Base-by-base conservation (phyloP, 2,888 invertebrate genomes). In the Synanthedon formicaeformis region DNA sequence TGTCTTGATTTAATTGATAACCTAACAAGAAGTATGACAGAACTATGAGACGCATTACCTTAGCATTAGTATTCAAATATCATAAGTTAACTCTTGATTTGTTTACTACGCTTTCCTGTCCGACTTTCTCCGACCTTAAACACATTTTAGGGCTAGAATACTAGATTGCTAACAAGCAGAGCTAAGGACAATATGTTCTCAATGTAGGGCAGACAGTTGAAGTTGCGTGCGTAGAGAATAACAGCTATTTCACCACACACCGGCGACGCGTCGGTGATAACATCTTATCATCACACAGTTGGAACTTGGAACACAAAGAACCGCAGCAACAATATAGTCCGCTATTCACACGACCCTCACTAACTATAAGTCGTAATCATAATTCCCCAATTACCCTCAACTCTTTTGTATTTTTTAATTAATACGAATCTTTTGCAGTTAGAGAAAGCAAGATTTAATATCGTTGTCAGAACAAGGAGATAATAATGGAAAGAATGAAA, bases 141-240 rank as follows among this genome's bases (percentile, higher is more conserved):
- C 34, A 34, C 10, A 34, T 34, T 34, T 34, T 34, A 34, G 34
- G 34, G 34, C 34, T 34, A 23, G 1, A 23, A 23, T 23, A 5
- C 23, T 23, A 23, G 34, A 34, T 8, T 10, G 34, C 34, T 34
- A 34, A 34, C 10, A 10, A 34, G 34, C 10, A 34, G 8, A 27
- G 27, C 27, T 34, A 34, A 45, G 45, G 45, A 45, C 45, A 45
- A 45, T 45, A n/a, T 45, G n/a, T 45, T 45, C 45, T 8, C 40
- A 55, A 68, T 68, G 70, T 77, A 62, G 74, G 69, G 54, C 74
- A 71, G 60, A 65, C 65, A 64, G 65, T 63, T 65, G 66, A 62
- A 64, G 58, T 59, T 73, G 76, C 75, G 80, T 78, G 75, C 81
- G 75, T 77, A 73, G 55, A 76, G 69, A 74, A 71, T 65, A 67